phyloP scores from a whole-genome alignment of 2,113 vertebrate genomes.

The Blennius ocellaris region DNA sequence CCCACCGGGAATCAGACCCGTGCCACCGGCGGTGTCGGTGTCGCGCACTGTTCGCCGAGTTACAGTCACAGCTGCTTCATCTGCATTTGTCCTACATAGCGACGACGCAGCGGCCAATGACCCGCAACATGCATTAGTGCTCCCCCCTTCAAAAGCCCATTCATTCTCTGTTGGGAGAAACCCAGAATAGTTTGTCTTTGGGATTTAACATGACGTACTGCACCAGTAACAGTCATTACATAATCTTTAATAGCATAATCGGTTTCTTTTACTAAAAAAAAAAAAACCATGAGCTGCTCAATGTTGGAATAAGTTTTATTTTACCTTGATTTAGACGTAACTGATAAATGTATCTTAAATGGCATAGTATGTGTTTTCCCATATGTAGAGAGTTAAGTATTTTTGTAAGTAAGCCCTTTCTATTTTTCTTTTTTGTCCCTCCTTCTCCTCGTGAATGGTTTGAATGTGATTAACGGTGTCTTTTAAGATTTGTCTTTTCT shows the following conservation, averaged over 20 bases:
- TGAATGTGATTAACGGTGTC: conserved; percentile 98
- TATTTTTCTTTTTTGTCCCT: conserved; percentile 83
- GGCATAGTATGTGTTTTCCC: conserved; percentile 89
- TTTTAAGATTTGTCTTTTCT: conserved; percentile 98
- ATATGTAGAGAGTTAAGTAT: conserved; percentile 92
- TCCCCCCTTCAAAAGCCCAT: conserved; percentile 41
- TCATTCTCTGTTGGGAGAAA: conserved; percentile 74
- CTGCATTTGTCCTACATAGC: conserved; percentile 70
- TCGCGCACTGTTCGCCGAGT: conserved; percentile 45
- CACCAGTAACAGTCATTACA: conserved; percentile 65
- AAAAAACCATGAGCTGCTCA: conserved; percentile 59
- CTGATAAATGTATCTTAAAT: conserved; percentile 80
- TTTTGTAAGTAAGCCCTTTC: conserved; percentile 94
- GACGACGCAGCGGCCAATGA: conserved; percentile 52
- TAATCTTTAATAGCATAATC: conserved; percentile 59
- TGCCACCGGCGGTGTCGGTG: conserved; percentile 48
- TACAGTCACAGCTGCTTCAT: conserved; percentile 63
- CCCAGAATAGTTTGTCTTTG: conserved; percentile 98
- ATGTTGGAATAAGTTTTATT: conserved; percentile 84
- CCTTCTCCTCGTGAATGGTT: conserved; percentile 92
- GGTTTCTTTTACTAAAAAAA: conserved; percentile 58
- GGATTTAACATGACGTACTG: conserved; percentile 85
- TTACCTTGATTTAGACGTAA: conserved; percentile 71
- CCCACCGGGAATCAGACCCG: conserved; percentile 62
- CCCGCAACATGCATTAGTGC: conserved; percentile 43